phyloP scores from a whole-genome alignment of 2,797 vertebrate species.

The Australoheros facetus region DNA sequence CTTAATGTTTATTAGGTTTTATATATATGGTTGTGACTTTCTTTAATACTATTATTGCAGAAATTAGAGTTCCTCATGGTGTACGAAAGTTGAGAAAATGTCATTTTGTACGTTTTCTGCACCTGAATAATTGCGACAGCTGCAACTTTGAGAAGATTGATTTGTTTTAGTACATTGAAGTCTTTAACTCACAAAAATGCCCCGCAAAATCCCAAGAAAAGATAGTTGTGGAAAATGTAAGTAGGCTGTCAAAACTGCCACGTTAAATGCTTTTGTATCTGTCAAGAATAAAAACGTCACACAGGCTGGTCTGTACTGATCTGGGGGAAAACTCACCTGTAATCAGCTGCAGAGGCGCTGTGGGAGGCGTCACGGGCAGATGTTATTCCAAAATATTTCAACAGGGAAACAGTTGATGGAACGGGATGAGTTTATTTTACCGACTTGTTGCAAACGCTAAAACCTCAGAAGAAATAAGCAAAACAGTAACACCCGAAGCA shows the following conservation, averaged over 20 bases:
- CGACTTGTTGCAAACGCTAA: no score
- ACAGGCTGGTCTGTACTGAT: no score
- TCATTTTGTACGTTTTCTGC: background rate
- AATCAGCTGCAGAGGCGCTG: no score
- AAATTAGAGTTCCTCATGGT: background rate
- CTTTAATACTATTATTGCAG: background rate
- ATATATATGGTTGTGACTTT: background rate
- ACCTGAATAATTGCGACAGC: background rate
- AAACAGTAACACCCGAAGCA: no score
- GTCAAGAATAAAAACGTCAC: no score
- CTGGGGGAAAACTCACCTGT: no score
- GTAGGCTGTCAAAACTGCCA: background rate
- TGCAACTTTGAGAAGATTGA: background rate
- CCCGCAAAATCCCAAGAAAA: background rate
- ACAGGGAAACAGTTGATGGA: no score
- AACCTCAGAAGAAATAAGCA: no score
- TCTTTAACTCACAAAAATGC: background rate
- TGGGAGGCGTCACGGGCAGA: no score
- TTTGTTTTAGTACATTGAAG: background rate
- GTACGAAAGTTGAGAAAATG: rapidly evolving
- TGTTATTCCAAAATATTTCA: no score
- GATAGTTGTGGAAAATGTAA: background rate
- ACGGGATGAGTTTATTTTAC: no score
- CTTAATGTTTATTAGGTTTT: background rate
- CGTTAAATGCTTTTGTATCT: no score